Base-by-base conservation (phyloP, 2,113 vertebrate species). In the Xerus inauris region DNA sequence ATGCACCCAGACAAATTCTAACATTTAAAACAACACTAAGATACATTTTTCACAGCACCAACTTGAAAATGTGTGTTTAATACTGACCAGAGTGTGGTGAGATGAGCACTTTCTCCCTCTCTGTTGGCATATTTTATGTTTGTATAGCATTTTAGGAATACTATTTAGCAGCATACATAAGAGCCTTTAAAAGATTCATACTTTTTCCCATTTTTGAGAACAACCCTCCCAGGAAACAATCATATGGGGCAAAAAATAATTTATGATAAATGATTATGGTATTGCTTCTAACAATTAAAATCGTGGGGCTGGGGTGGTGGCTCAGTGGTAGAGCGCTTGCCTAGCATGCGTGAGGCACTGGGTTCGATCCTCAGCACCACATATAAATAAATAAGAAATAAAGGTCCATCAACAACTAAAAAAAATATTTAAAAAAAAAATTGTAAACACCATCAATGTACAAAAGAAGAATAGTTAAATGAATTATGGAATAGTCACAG, bases 381-480 rank as follows among this genome's bases (percentile, higher is more conserved):
- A n/a, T n/a, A n/a, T n/a, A n/a, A n/a, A n/a, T n/a, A n/a, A n/a
- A n/a, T n/a, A n/a, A n/a, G n/a, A n/a, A n/a, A n/a, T n/a, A n/a
- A n/a, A n/a, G n/a, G n/a, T n/a, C n/a, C n/a, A n/a, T n/a, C n/a
- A n/a, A n/a, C n/a, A n/a, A n/a, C n/a, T n/a, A n/a, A n/a, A n/a
- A n/a, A n/a, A n/a, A n/a, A n/a, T n/a, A n/a, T n/a, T n/a, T n/a
- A n/a, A n/a, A n/a, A n/a, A n/a, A n/a, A n/a, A n/a, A n/a, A 72
- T 28, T 30, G 26, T 76, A 86, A 94, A 86, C 67, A 87, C 35
- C 20, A 87, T 83, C 80, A 81, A 67, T 82, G 9, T 51, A 26
- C 16, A 72, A 77, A 92, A 92, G 38, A 59, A 89, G 64, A 92
- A 79, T 40, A 51, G 42, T 76, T 91, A 69, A 91, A 95, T 94